phyloP scores from a whole-genome alignment of 2,888 invertebrate genomes.

The Tromatobia lineatoria region DNA sequence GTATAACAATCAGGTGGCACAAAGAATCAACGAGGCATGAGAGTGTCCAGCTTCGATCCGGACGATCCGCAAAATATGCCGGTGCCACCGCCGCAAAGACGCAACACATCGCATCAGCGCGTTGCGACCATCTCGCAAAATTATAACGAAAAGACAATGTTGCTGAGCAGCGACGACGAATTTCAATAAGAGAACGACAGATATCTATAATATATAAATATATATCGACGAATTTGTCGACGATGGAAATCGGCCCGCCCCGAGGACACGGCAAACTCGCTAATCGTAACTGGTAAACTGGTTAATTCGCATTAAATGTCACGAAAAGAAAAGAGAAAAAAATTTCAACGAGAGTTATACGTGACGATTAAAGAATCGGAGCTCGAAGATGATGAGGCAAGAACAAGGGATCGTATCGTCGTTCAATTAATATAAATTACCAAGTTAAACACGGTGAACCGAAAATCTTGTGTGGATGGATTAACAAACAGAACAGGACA shows the following conservation, averaged over 20 bases:
- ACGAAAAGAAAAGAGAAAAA: too few species aligned
- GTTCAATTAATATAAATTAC: constrained; percentile 40
- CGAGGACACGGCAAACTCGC: constrained; percentile 55
- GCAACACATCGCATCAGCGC: constrained; percentile 88
- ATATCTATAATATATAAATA: constrained; percentile 40
- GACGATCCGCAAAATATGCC: constrained; percentile 88
- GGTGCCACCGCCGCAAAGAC: constrained; percentile 83
- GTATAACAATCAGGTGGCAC: constrained; percentile 86
- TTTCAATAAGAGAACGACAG: constrained; percentile 88
- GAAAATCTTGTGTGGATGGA: constrained; percentile 14
- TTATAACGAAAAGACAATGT: constrained; percentile 98
- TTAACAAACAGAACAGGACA: constrained; percentile 14
- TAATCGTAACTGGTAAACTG: constrained; percentile 57
- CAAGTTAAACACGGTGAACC: constrained; percentile 33
- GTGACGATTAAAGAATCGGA: constrained; percentile 48
- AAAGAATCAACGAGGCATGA: constrained; percentile 89
- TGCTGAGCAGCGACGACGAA: constrained; percentile 98
- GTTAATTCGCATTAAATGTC: constrained; percentile 1
- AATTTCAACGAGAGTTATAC: constrained; percentile 37
- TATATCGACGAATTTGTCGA: constrained; percentile 28
- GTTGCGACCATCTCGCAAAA: constrained; percentile 93
- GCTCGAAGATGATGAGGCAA: constrained; percentile 53
- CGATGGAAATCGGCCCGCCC: constrained; percentile 21
- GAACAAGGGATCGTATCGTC: constrained; percentile 42
- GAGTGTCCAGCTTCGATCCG: constrained; percentile 90